Percentiles rank a stretch among this genome's conserved stretches.
Evolutionary conservation across 37 sponge, comb jelly and placozoan genomes (phyloP).

Genomic region (Tethya wilhelma): DNA sequence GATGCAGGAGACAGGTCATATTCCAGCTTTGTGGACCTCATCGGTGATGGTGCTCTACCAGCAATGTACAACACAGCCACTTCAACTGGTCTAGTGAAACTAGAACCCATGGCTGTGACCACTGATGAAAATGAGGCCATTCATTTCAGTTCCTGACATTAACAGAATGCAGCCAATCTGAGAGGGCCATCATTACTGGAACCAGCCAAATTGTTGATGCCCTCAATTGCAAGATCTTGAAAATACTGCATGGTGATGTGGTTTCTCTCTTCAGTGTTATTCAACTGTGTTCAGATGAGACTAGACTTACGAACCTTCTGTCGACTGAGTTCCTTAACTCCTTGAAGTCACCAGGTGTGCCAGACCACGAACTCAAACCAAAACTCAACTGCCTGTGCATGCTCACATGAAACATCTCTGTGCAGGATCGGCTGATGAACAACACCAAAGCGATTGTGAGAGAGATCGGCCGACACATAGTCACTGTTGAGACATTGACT

Average conservation of each 20-base stretch:
- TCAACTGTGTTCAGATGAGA: too few relatives aligned
- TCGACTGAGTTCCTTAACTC: constrained; percentile 29
- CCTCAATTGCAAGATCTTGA: background rate
- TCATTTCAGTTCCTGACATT: background rate
- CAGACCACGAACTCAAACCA: constrained; percentile 25
- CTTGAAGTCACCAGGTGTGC: constrained; percentile 42
- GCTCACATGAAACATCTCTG: background rate
- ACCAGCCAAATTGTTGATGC: background rate
- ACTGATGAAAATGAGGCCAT: background rate
- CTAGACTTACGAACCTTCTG: too few relatives aligned
- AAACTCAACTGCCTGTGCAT: constrained; percentile 6
- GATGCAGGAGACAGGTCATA: constrained; percentile 26
- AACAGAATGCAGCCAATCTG: background rate
- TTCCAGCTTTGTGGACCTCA: background rate
- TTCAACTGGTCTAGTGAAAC: background rate
- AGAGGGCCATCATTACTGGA: background rate
- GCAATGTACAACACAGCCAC: background rate
- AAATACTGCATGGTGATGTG: too few relatives aligned
- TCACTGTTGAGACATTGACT: background rate
- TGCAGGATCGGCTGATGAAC: background rate
- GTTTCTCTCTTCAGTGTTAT: too few relatives aligned
- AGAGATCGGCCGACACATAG: background rate
- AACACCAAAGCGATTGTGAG: background rate
- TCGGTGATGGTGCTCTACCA: background rate
- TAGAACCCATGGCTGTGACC: background rate